These are phyloP conservation scores for Agrenia bidenticulata DNA, from an alignment of 2,888 invertebrate species.

Conservation along the genomic window DNA sequence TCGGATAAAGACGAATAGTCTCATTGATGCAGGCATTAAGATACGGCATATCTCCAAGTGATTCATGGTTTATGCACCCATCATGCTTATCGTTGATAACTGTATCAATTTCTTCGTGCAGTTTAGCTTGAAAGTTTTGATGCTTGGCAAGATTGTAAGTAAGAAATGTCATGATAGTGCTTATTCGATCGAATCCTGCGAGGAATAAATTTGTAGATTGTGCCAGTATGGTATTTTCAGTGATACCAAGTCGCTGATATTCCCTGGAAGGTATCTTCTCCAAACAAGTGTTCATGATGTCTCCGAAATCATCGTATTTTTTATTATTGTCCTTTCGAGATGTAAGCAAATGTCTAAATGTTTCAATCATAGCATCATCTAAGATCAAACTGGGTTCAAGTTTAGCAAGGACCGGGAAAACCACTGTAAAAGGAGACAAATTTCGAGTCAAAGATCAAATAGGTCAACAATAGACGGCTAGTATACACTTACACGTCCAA, in stretches of 20 bases:
- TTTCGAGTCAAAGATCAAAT: neutral
- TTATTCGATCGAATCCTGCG: constrained; percentile 47
- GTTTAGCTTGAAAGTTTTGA: constrained; percentile 43
- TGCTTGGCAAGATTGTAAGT: constrained; percentile 41
- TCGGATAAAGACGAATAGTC: constrained; percentile 57
- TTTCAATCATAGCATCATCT: constrained; percentile 35
- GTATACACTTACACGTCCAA: constrained; percentile 47
- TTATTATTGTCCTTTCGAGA: constrained; percentile 26
- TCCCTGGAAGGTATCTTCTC: constrained; percentile 29
- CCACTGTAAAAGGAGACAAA: constrained; percentile 34
- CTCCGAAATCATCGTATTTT: constrained; percentile 37
- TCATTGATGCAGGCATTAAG: constrained; percentile 54
- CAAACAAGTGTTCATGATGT: constrained; percentile 39
- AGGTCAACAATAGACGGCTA: neutral
- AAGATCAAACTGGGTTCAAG: constrained; percentile 39
- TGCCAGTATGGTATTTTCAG: constrained; percentile 41
- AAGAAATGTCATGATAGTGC: constrained; percentile 40
- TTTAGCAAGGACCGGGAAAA: constrained; percentile 40
- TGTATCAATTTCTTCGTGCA: constrained; percentile 42
- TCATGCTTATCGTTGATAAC: constrained; percentile 23
- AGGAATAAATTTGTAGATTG: constrained; percentile 49
- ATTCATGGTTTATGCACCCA: constrained; percentile 52
- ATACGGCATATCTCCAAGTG: constrained; percentile 53
- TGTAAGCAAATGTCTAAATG: constrained; percentile 37
- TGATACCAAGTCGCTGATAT: constrained; percentile 36